Evolutionary conservation across 2,797 vertebrate species (phyloP).

Genomic region (Cuniculus paca): DNA sequence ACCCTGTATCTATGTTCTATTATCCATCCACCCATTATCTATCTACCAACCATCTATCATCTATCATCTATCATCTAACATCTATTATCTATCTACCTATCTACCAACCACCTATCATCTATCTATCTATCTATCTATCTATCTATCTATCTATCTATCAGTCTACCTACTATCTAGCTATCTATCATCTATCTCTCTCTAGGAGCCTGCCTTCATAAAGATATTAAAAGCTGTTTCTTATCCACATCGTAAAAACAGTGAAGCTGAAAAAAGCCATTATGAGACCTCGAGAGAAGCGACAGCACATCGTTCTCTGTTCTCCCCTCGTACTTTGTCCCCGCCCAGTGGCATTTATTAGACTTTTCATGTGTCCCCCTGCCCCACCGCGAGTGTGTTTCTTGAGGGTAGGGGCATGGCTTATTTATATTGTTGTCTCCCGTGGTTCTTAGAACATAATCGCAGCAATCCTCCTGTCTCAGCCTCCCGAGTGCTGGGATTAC

Average conservation of each 20-base stretch:
- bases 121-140: not conserved
- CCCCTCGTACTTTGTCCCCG: not conserved
- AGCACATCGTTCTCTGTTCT: not conserved
- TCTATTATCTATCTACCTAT: not conserved
- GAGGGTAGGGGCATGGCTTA: not conserved
- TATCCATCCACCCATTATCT: no score
- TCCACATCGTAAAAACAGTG: not conserved
- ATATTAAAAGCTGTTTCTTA: not conserved
- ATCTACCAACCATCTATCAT: not conserved
- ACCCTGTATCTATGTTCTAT: no score
- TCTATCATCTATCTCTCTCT: not conserved
- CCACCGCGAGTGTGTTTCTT: not conserved
- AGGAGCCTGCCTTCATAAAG: not conserved
- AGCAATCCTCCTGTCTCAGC: no score
- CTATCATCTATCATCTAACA: not conserved
- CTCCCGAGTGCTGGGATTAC: no score
- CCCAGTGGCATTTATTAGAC: not conserved
- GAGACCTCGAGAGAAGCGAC: not conserved
- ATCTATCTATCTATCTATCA: no score
- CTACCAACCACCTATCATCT: no score
- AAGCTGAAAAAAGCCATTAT: constrained; percentile 7
- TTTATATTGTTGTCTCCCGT: not conserved
- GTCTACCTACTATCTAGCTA: no score
- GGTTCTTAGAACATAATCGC: not conserved
- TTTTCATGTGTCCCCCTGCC: not conserved